These are phyloP conservation scores for Hylaea fasciaria DNA, from an alignment of 2,888 invertebrate species.

Conservation along the genomic window DNA sequence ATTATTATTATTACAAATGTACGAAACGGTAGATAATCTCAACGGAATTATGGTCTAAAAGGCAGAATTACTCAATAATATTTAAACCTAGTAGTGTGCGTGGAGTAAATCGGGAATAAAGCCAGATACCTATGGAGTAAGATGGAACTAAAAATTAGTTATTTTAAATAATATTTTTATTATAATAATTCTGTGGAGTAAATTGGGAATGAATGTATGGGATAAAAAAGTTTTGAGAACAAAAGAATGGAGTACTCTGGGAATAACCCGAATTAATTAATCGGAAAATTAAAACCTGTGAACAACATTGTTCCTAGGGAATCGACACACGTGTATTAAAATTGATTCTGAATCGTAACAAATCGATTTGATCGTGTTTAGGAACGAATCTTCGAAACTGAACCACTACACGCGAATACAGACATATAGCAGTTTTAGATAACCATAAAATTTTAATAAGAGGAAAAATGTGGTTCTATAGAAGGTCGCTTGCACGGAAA, in stretches of 20 bases:
- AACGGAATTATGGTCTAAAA: slow-evolving; percentile 9
- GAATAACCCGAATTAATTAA: slow-evolving; percentile 22
- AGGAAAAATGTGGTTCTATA: slow-evolving; percentile 1
- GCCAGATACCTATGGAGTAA: too few relatives aligned
- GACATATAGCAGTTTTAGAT: slow-evolving; percentile 26
- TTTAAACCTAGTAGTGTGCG: too few relatives aligned
- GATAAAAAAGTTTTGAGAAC: too few relatives aligned
- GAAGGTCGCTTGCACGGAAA: not conserved
- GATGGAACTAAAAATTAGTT: too few relatives aligned
- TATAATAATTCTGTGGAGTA: too few relatives aligned
- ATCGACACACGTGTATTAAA: slow-evolving; percentile 35
- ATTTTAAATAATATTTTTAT: too few relatives aligned
- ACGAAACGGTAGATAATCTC: slow-evolving; percentile 12
- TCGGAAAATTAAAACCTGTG: slow-evolving; percentile 24
- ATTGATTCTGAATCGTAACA: slow-evolving; percentile 58
- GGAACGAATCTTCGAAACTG: slow-evolving; percentile 59
- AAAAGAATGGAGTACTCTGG: too few relatives aligned
- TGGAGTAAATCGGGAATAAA: too few relatives aligned
- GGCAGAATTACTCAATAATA: too few relatives aligned
- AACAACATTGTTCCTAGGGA: slow-evolving; percentile 21
- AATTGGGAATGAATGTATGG: too few relatives aligned
- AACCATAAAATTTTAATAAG: slow-evolving; percentile 19
- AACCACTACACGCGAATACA: slow-evolving; percentile 49
- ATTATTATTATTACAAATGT: slow-evolving; percentile 1
- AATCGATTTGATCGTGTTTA: slow-evolving; percentile 62